Evolutionary conservation across 2,113 vertebrate species (phyloP).

Genomic region (Myodes glareolus): DNA sequence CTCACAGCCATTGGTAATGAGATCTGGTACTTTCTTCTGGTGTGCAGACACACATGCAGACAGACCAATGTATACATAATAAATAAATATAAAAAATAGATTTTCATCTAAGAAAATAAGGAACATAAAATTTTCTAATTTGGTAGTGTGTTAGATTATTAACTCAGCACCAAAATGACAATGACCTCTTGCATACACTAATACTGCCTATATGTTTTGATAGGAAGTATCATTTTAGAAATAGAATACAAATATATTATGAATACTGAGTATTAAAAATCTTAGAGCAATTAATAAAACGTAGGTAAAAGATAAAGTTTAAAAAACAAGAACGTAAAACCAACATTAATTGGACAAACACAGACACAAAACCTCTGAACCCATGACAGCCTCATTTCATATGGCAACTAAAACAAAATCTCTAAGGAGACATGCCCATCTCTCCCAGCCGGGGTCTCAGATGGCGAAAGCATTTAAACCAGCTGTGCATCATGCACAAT

Average conservation of each 20-base stretch:
- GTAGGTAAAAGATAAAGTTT: background rate
- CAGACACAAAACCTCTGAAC: conserved; percentile 77
- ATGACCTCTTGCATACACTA: conserved; percentile 16
- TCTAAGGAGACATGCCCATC: conserved; percentile 68
- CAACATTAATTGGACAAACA: conserved; percentile 73
- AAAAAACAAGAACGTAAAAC: conserved; percentile 71
- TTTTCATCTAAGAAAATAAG: background rate
- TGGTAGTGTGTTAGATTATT: conserved; percentile 28
- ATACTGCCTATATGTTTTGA: conserved; percentile 30
- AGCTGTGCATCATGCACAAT: conserved; percentile 76
- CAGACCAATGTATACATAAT: no score
- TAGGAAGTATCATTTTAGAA: background rate
- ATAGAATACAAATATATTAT: background rate
- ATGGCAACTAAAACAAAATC: conserved; percentile 75
- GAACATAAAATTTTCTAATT: background rate
- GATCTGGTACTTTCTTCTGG: no score
- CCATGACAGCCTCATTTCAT: conserved; percentile 73
- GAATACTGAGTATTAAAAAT: background rate
- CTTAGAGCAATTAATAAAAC: conserved; percentile 49
- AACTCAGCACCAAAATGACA: conserved; percentile 29
- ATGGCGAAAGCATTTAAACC: conserved; percentile 82
- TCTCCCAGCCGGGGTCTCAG: conserved; percentile 81
- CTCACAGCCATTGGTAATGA: no score
- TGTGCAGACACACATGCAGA: no score
- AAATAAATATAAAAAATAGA: background rate